Evolutionary conservation across 2,888 invertebrate species (phyloP), one percentile per base, ranked within the genome.

Genomic region (Cheilosia variabilis): DNA sequence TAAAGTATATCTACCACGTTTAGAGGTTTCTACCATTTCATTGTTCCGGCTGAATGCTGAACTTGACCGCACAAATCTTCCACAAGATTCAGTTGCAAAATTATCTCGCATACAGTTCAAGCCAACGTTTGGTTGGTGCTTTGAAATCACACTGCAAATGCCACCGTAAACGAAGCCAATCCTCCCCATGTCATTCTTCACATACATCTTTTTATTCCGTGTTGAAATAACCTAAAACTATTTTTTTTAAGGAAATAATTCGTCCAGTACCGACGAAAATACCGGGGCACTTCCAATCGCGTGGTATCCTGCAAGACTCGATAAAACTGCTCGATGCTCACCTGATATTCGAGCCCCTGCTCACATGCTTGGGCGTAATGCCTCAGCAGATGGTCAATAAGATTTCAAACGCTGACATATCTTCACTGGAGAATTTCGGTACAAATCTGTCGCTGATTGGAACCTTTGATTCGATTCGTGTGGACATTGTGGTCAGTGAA

Each of bases 401-500:
- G 82, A 91, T 92, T 71, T 89, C 91, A 2, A 92, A 92, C 88
- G 89, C 92, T 1, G 90, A 94, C 87, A 94, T 95, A 17, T 95
- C 96, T 2, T 95, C 96, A 0, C 93, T 98, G 90, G 98, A 97
- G 91, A 97, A 97, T 81, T 95, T 97, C 90, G 98, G 97, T 52
- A 98, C 97, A 34, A 97, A 97, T 92, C 93, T 97, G 87, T 96
- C 97, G 4, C 93, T 97, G 60, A 95, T 96, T 87, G 97, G 97
- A 6, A 95, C 96, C 89, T 95, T 98, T 93, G 98, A 98, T 89
- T 95, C 96, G 6, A 95, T 98, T 93, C 95, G 97, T 87, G 97
- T 98, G 79, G 97, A 98, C 92, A 98, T 99, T 91, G 97, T 98
- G 5, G 98, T 98, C 88, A 97, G 98, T 89, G 98, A 98, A 91